These are phyloP conservation scores for Hycleus cichorii DNA, from an alignment of 1,140 invertebrate genomes.

Conservation along the genomic window DNA sequence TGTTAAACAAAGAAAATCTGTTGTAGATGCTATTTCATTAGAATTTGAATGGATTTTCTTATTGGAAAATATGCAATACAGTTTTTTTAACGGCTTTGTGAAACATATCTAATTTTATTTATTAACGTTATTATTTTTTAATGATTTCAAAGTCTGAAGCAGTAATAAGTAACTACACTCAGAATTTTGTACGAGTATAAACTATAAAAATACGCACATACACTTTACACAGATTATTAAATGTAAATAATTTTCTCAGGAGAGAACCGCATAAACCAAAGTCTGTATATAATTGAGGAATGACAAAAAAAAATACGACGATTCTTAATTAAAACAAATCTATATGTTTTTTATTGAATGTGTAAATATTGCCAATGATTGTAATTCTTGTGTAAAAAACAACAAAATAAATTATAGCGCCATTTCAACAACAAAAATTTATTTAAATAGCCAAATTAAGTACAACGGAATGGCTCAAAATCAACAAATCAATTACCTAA, in stretches of 20 bases:
- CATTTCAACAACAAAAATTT: not conserved
- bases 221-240: not conserved
- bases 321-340: not conserved
- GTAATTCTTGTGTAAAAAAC: constrained; percentile 25
- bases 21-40: not conserved
- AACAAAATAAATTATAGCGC: constrained; percentile 21
- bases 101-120: not conserved
- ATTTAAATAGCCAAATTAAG: constrained; percentile 1
- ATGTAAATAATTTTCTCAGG: constrained; percentile 22
- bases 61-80: not conserved
- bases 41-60: not conserved
- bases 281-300: constrained; percentile 25
- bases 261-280: constrained; percentile 21
- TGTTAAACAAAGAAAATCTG: not conserved
- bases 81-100: not conserved
- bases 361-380: constrained; percentile 24
- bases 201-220: not conserved
- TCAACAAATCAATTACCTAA: not conserved
- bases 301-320: constrained; percentile 14
- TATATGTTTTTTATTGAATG: constrained; percentile 26
- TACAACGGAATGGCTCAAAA: not conserved
- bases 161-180: constrained; percentile 1
- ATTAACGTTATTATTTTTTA: not conserved
- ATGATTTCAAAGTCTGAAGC: not conserved
- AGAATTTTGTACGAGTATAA: not conserved